Conservation (phyloP, 2,797 vertebrate species). For the Fundulus diaphanus region DNA sequence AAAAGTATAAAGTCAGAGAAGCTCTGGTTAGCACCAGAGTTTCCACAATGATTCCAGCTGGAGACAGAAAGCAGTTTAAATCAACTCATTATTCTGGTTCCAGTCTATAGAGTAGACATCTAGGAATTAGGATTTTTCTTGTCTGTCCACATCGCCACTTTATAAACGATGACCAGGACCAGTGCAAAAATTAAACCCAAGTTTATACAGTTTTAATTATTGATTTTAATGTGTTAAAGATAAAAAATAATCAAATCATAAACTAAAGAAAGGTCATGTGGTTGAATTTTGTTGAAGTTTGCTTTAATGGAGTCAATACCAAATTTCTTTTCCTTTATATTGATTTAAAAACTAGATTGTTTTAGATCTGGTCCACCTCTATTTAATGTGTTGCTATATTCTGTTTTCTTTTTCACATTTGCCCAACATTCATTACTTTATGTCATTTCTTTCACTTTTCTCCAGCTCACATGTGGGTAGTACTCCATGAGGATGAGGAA, state of each 20-base stretch:
- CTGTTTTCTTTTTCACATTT: not conserved
- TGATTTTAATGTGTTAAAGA: not conserved
- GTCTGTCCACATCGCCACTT: not conserved
- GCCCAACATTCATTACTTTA: not conserved
- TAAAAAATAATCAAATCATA: no score
- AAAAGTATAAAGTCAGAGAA: not conserved
- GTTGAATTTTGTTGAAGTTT: not conserved
- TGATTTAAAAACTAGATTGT: not conserved
- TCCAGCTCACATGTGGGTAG: constrained; percentile 65
- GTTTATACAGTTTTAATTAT: not conserved
- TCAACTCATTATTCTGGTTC: not conserved
- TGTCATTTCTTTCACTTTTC: not conserved
- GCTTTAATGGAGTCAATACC: no score
- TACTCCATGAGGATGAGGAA: constrained; percentile 93
- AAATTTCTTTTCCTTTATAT: not conserved
- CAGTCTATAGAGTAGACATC: not conserved
- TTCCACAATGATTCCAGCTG: not conserved
- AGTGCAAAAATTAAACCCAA: not conserved
- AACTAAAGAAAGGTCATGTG: not conserved
- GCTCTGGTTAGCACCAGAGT: no score
- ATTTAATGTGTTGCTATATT: not conserved
- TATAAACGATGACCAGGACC: not conserved
- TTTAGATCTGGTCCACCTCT: not conserved
- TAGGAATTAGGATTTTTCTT: not conserved
- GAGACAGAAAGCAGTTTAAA: not conserved